Percentiles rank a stretch among this genome's conserved stretches.
phyloP scores from a whole-genome alignment of 92 coral and sea anemone species.

The Porites cylindrica region DNA sequence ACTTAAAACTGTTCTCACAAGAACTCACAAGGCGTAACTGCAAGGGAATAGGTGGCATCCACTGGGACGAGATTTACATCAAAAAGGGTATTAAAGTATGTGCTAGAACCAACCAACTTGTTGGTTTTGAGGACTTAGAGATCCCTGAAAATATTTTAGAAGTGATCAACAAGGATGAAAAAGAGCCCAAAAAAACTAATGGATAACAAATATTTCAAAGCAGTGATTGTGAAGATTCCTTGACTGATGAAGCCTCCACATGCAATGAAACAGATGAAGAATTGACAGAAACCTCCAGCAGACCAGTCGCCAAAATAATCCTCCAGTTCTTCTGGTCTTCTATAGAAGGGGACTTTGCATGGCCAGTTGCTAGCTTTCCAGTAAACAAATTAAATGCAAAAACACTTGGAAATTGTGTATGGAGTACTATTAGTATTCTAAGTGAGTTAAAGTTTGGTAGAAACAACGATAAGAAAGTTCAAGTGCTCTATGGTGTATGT shows the following conservation, averaged over 20 bases:
- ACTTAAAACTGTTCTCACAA: background rate
- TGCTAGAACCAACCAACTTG: slow-evolving; percentile 31
- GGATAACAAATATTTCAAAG: background rate
- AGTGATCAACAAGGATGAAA: background rate
- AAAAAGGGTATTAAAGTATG: slow-evolving; percentile 48
- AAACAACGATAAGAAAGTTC: no score
- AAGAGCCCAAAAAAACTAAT: background rate
- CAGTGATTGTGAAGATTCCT: slow-evolving; percentile 1
- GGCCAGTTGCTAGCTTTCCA: no score
- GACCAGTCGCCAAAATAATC: background rate
- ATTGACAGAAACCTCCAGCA: background rate
- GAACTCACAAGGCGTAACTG: slow-evolving; percentile 6
- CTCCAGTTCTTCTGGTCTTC: no score
- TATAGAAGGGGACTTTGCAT: no score
- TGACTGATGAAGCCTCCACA: background rate
- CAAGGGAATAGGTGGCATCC: slow-evolving; percentile 52
- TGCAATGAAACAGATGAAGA: background rate
- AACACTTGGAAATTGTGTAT: no score
- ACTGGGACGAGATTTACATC: slow-evolving; percentile 48
- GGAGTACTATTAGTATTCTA: no score
- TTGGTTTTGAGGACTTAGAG: slow-evolving; percentile 44
- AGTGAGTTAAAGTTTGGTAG: no score
- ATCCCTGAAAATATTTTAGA: slow-evolving; percentile 23
- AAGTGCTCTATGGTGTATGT: no score
- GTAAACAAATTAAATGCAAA: no score